Conservation (phyloP, 2,888 invertebrate species). For the Cloeon dipterum region DNA sequence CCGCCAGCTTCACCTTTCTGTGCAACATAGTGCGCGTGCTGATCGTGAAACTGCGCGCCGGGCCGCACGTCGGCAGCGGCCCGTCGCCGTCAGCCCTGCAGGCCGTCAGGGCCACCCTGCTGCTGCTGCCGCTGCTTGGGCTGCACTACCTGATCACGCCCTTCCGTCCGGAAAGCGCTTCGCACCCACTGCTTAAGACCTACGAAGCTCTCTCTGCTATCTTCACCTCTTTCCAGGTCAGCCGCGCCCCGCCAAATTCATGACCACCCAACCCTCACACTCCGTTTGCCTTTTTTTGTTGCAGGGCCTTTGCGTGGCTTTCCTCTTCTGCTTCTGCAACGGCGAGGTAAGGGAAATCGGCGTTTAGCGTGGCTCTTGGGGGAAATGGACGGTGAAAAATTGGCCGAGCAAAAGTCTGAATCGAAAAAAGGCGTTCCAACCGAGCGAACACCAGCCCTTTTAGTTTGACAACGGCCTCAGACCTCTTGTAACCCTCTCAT, state of each 20-base stretch:
- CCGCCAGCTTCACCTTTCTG: conserved; percentile 62
- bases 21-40: conserved; percentile 79
- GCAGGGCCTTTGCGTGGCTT: conserved; percentile 79
- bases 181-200: conserved; percentile 44
- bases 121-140: conserved; percentile 76
- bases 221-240: conserved; percentile 69
- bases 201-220: conserved; percentile 73
- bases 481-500: no score
- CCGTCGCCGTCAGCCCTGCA: conserved; percentile 9
- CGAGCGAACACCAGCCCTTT: no score
- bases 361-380: no score
- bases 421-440: no score
- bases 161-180: conserved; percentile 40
- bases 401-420: no score
- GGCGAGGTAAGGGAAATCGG: conserved; percentile 74
- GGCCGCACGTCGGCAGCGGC: conserved; percentile 24
- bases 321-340: conserved; percentile 84
- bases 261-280: neutral
- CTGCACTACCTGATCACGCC: conserved; percentile 77
- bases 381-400: no score
- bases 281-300: conserved; percentile 13
- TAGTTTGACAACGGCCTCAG: no score
- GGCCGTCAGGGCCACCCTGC: conserved; percentile 50
- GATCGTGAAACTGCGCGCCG: conserved; percentile 54
- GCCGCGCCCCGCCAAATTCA: conserved; percentile 9